Conservation (phyloP, 2,888 invertebrate genomes). For the Scrobipalpa atriplicella region DNA sequence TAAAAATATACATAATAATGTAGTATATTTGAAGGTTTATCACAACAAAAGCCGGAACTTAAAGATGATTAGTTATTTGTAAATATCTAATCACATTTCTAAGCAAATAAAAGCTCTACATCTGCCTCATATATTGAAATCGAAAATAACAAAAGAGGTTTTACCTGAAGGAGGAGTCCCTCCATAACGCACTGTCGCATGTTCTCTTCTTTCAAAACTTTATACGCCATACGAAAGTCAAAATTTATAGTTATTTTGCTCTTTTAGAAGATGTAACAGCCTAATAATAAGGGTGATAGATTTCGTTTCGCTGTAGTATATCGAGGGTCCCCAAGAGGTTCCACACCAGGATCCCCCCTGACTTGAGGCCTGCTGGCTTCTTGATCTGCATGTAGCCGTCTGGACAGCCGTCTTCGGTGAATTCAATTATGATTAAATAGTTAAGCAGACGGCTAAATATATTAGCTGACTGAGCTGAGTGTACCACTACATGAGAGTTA, state of each 20-base stretch:
- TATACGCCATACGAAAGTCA: slow-evolving; percentile 94
- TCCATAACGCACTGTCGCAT: slow-evolving; percentile 93
- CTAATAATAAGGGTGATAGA: slow-evolving; percentile 84
- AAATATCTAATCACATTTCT: no score
- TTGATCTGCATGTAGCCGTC: slow-evolving; percentile 94
- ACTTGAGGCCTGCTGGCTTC: slow-evolving; percentile 92
- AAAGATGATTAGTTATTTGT: no score
- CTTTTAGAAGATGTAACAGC: slow-evolving; percentile 87
- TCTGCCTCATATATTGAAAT: no score
- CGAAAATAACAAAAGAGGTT: no score
- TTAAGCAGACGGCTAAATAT: no score
- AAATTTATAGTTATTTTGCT: slow-evolving; percentile 95
- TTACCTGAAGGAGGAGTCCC: slow-evolving; percentile 74
- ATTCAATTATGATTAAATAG: background rate
- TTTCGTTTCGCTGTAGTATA: slow-evolving; percentile 95
- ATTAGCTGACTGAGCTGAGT: no score
- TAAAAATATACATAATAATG: no score
- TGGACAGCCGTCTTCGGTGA: slow-evolving; percentile 91
- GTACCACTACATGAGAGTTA: no score
- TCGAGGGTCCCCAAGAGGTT: slow-evolving; percentile 93
- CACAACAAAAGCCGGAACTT: no score
- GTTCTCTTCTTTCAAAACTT: slow-evolving; percentile 90
- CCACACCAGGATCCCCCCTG: slow-evolving; percentile 96
- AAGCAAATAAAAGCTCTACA: no score
- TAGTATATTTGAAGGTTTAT: no score